These are phyloP conservation scores for Ditula angustiorana DNA, from an alignment of 2,888 invertebrate genomes.

Conservation along the genomic window DNA sequence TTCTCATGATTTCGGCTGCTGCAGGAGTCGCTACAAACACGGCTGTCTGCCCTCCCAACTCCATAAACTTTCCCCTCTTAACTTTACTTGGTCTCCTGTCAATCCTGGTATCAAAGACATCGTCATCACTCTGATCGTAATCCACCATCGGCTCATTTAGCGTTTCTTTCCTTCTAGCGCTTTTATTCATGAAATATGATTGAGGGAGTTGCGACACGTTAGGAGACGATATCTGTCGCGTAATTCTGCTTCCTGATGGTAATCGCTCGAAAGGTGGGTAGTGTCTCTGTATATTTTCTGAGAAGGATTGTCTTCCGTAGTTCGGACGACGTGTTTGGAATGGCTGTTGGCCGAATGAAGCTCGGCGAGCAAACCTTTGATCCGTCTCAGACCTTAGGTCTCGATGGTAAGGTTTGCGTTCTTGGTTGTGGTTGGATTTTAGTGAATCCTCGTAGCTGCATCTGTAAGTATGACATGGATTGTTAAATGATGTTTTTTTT, in stretches of 20 bases:
- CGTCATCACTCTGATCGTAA: slow-evolving; percentile 82
- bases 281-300: slow-evolving; percentile 75
- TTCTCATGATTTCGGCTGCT: slow-evolving; percentile 75
- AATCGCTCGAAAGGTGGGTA: slow-evolving; percentile 70
- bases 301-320: slow-evolving; percentile 74
- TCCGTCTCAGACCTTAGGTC: slow-evolving; percentile 50
- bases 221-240: slow-evolving; percentile 72
- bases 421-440: slow-evolving; percentile 87
- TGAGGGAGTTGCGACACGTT: slow-evolving; percentile 67
- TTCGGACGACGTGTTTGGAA: slow-evolving; percentile 64
- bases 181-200: slow-evolving; percentile 71
- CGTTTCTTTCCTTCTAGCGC: slow-evolving; percentile 68
- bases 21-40: slow-evolving; percentile 78
- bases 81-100: slow-evolving; percentile 66
- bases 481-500: too few species aligned
- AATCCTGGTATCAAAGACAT: slow-evolving; percentile 74
- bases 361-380: slow-evolving; percentile 66
- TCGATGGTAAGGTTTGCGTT: slow-evolving; percentile 58
- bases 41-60: slow-evolving; percentile 70
- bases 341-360: slow-evolving; percentile 74
- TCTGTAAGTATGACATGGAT: slow-evolving; percentile 61
- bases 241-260: slow-evolving; percentile 58
- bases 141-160: slow-evolving; percentile 77
- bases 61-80: slow-evolving; percentile 73
- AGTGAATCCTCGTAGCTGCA: slow-evolving; percentile 94